A percentile compares a stretch with the other conserved stretches of the same genome.
These are phyloP conservation scores for Ibidorhyncha struthersii DNA, from an alignment of 2,113 vertebrate species.

Conservation along the genomic window DNA sequence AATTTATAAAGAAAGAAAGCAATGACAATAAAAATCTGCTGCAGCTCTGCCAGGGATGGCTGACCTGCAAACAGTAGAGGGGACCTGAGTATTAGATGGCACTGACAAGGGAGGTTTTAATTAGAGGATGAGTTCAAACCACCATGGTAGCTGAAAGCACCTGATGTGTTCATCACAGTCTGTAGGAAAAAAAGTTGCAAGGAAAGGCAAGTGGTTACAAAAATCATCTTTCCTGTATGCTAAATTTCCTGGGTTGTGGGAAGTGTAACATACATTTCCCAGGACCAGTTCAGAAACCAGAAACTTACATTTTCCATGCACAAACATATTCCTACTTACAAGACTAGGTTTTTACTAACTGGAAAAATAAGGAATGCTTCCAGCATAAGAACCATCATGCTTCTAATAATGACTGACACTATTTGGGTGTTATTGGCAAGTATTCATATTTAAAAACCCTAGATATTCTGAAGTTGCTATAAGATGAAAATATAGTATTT, in stretches of 20 bases:
- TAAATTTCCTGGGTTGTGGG: background rate
- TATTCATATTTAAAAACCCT: background rate
- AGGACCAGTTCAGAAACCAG: background rate
- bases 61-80: background rate
- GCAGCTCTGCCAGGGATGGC: background rate
- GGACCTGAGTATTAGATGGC: background rate
- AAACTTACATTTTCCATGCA: background rate
- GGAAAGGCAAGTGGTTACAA: background rate
- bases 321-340: background rate
- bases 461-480: background rate
- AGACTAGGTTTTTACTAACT: background rate
- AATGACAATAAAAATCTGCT: background rate
- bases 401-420: background rate
- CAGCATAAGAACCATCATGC: background rate
- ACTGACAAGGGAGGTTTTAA: background rate
- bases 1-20: background rate
- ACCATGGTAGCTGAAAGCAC: background rate
- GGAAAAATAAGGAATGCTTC: background rate
- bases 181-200: background rate
- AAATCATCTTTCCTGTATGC: background rate
- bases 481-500: background rate
- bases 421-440: background rate
- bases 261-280: background rate
- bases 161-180: accelerated
- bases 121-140: background rate